Evolutionary conservation across 2,797 vertebrate genomes (phyloP).

Genomic region (Galago senegalensis): DNA sequence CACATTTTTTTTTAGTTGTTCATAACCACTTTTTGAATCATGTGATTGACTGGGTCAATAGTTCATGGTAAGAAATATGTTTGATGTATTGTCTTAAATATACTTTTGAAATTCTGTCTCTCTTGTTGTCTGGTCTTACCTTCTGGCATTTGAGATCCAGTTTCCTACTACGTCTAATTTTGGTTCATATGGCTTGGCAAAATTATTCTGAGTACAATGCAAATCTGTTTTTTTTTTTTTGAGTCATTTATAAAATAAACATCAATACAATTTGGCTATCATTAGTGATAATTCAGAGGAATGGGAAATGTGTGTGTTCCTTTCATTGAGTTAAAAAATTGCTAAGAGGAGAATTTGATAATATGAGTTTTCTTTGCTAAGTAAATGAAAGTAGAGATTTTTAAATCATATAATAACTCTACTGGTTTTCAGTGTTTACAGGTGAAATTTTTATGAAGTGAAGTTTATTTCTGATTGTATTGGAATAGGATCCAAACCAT

Average conservation of each 20-base stretch:
- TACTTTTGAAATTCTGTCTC: slow-evolving; percentile 88
- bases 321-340: slow-evolving; percentile 80
- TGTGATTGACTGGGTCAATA: slow-evolving; percentile 85
- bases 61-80: slow-evolving; percentile 85
- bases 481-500: slow-evolving; percentile 63
- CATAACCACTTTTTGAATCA: slow-evolving; percentile 76
- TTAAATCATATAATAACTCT: slow-evolving; percentile 4
- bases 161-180: slow-evolving; percentile 88
- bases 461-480: slow-evolving; percentile 83
- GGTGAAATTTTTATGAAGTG: slow-evolving; percentile 77
- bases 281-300: slow-evolving; percentile 80
- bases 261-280: slow-evolving; percentile 71
- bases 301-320: slow-evolving; percentile 80
- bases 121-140: slow-evolving; percentile 86
- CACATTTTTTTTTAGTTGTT: slow-evolving; percentile 72
- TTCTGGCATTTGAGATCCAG: slow-evolving; percentile 86
- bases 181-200: slow-evolving; percentile 76
- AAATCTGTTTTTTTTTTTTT: slow-evolving; percentile 83
- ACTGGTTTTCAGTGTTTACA: slow-evolving; percentile 76
- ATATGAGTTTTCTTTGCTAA: slow-evolving; percentile 64
- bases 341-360: slow-evolving; percentile 74
- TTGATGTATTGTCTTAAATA: slow-evolving; percentile 86
- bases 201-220: slow-evolving; percentile 83
- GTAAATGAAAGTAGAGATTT: slow-evolving; percentile 63
- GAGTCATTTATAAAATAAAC: slow-evolving; percentile 74